phyloP scores from a whole-genome alignment of 2,113 vertebrate species.

The Piprites chloris region DNA sequence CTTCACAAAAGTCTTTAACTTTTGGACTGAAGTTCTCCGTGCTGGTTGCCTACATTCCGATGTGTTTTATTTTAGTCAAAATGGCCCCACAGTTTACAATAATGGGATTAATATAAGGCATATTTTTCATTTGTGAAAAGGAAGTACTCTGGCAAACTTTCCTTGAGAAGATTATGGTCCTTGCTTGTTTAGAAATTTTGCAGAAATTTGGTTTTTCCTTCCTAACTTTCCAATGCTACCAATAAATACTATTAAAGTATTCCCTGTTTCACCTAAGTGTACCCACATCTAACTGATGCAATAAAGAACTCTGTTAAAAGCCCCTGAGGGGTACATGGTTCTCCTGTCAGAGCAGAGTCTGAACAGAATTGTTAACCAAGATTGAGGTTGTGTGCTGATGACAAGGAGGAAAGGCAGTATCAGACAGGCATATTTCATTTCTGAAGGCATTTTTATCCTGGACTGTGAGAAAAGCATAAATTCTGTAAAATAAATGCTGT shows the following conservation, averaged over 20 bases:
- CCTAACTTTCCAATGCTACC: neutral
- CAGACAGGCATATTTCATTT: neutral
- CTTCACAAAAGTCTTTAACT: neutral
- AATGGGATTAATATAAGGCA: neutral
- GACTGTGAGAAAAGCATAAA: neutral
- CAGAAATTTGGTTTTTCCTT: neutral
- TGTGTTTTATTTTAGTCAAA: neutral
- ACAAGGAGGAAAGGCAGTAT: neutral
- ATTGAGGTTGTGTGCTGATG: neutral
- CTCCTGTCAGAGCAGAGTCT: neutral
- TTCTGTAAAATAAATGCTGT: neutral
- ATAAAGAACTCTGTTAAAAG: neutral
- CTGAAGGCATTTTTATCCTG: neutral
- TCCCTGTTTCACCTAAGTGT: neutral
- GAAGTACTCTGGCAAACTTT: neutral
- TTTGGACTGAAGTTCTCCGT: neutral
- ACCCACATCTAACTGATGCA: neutral
- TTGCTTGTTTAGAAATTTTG: neutral
- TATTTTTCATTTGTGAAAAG: neutral
- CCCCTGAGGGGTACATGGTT: neutral
- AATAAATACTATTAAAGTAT: fast-evolving
- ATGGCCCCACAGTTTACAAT: neutral
- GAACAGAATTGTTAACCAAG: neutral
- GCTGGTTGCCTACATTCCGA: neutral
- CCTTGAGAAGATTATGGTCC: neutral